Evolutionary conservation across 2,888 invertebrate species (phyloP).

Genomic region (Trypoxylon attenuatum): DNA sequence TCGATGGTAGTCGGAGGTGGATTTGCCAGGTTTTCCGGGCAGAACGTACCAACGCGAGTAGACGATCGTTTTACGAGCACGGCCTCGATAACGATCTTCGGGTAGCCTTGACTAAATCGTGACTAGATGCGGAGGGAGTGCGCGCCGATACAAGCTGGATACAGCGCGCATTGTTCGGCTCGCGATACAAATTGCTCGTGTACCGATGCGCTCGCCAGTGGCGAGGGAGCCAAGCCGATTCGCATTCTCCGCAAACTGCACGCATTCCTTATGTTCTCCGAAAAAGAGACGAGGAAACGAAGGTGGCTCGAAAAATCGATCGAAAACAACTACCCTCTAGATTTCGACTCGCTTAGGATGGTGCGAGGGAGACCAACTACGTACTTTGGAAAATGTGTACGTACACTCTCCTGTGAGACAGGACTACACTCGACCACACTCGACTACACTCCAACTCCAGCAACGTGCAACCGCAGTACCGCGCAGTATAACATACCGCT

Average conservation of each 20-base stretch:
- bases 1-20: too few species aligned
- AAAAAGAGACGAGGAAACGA: too few species aligned
- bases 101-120: slow-evolving; percentile 73
- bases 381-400: too few species aligned
- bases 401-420: too few species aligned
- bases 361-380: too few species aligned
- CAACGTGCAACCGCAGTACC: slow-evolving; percentile 41
- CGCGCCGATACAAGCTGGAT: slow-evolving; percentile 44
- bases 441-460: slow-evolving; percentile 13
- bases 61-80: slow-evolving; percentile 71
- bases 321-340: too few species aligned
- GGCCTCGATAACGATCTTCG: slow-evolving; percentile 70
- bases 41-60: slow-evolving; percentile 51
- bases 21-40: slow-evolving; percentile 34
- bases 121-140: slow-evolving; percentile 69
- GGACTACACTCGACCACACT: too few species aligned
- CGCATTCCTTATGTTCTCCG: too few species aligned
- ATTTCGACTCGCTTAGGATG: too few species aligned
- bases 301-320: too few species aligned
- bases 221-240: too few species aligned
- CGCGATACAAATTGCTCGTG: slow-evolving; percentile 68
- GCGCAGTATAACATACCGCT: slow-evolving; percentile 43
- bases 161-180: slow-evolving; percentile 67
- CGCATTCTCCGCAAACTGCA: too few species aligned
- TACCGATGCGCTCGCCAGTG: slow-evolving; percentile 24